A percentile compares a stretch with the other conserved stretches of the same genome.
phyloP scores from a whole-genome alignment of 2,888 invertebrate species.

The Lordiphosa andalusiaca region DNA sequence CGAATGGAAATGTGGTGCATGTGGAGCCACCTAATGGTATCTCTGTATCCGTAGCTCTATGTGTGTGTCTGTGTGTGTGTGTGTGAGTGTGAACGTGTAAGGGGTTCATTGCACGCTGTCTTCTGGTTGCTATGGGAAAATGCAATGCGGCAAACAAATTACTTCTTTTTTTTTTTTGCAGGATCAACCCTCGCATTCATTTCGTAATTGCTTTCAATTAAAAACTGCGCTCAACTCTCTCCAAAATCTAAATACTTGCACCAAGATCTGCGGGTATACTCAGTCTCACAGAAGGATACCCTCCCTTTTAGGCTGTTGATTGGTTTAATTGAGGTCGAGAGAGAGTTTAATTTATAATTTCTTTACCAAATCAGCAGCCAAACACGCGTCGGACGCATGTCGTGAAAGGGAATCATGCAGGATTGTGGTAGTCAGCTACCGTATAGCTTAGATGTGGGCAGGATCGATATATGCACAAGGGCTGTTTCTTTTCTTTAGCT shows the following conservation, averaged over 20 bases:
- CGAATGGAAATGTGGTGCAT: constrained; percentile 50
- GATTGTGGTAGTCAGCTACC: constrained; percentile 33
- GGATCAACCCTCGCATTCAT: constrained; percentile 46
- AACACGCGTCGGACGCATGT: constrained; percentile 52
- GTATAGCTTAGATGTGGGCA: constrained; percentile 49
- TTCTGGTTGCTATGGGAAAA: constrained; percentile 59
- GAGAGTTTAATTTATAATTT: constrained; percentile 32
- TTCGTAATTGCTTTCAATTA: constrained; percentile 52
- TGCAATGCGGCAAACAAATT: constrained; percentile 28
- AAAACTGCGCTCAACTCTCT: constrained; percentile 40
- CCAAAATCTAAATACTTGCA: constrained; percentile 2
- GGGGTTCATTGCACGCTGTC: constrained; percentile 75
- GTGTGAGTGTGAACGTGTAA: constrained; percentile 39
- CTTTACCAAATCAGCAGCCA: constrained; percentile 31
- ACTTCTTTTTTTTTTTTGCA: constrained; percentile 22
- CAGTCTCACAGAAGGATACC: constrained; percentile 40
- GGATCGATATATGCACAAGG: constrained; percentile 47
- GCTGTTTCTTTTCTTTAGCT: too few species aligned
- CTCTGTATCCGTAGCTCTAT: constrained; percentile 13
- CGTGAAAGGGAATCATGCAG: constrained; percentile 54
- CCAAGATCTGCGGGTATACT: constrained; percentile 55
- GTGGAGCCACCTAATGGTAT: constrained; percentile 44
- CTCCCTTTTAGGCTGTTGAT: constrained; percentile 35
- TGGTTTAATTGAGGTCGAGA: constrained; percentile 63
- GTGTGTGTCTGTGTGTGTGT: too few species aligned